phyloP scores from a whole-genome alignment of 2,888 invertebrate genomes.

The Cryptophagus acutangulus region DNA sequence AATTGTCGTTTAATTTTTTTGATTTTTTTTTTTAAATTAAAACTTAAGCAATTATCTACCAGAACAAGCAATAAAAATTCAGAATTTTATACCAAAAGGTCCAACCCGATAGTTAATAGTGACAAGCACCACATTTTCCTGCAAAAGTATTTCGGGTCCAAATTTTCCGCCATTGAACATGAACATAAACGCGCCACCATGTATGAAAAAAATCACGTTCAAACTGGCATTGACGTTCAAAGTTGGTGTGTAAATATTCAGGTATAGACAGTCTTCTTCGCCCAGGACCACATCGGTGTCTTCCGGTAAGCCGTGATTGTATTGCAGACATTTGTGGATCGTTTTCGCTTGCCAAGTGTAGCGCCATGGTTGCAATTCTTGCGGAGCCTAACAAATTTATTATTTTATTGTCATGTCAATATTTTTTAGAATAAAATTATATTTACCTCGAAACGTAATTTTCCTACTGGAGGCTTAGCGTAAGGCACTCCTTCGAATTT shows the following conservation, averaged over 20 bases:
- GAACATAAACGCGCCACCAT: constrained; percentile 69
- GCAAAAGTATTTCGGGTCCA: constrained; percentile 58
- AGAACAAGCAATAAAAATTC: too few species aligned
- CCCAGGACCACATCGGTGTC: constrained; percentile 43
- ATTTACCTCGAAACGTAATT: constrained; percentile 22
- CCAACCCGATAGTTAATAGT: constrained; percentile 70
- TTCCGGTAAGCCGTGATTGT: constrained; percentile 32
- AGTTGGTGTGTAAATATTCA: constrained; percentile 60
- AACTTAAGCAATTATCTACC: too few species aligned
- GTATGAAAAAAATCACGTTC: constrained; percentile 62
- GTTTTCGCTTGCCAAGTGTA: constrained; percentile 61
- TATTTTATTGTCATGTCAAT: background rate
- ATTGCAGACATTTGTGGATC: constrained; percentile 44
- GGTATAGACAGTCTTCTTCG: constrained; percentile 62
- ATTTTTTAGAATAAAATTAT: background rate
- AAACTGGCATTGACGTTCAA: constrained; percentile 45
- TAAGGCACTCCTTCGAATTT: constrained; percentile 28
- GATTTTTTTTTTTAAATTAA: too few species aligned
- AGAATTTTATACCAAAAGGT: too few species aligned
- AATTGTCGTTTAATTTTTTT: too few species aligned
- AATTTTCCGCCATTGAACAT: constrained; percentile 54
- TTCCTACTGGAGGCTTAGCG: constrained; percentile 26
- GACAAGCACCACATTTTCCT: constrained; percentile 60
- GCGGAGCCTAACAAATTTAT: constrained; percentile 34
- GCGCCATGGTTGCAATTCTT: constrained; percentile 52